Evolutionary conservation across 2,888 invertebrate species (phyloP).

Genomic region (Rhagium mordax): DNA sequence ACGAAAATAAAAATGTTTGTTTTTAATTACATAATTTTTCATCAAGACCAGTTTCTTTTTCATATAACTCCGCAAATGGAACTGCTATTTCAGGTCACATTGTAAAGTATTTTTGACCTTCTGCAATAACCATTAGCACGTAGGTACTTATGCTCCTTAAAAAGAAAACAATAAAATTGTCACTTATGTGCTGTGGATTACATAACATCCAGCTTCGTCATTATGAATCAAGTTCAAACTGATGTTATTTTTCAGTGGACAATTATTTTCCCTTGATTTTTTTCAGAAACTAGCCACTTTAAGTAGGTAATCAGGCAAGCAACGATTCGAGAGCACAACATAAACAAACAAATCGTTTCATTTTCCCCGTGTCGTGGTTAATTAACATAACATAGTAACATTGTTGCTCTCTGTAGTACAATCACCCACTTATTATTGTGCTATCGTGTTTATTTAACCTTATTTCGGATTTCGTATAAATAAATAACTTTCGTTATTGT

Average conservation of each 20-base stretch:
- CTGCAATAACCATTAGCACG: slow-evolving; percentile 4
- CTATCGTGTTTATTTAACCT: slow-evolving; percentile 14
- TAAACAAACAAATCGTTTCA: too few relatives aligned
- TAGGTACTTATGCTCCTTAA: slow-evolving; percentile 12
- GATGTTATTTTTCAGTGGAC: too few relatives aligned
- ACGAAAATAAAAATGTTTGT: too few relatives aligned
- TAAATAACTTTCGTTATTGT: slow-evolving; percentile 5
- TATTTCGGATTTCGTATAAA: background rate
- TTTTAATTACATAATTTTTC: too few relatives aligned
- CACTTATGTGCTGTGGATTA: background rate
- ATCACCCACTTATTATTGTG: background rate
- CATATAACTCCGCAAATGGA: background rate
- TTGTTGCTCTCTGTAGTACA: too few relatives aligned
- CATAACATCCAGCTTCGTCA: background rate
- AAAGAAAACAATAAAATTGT: background rate
- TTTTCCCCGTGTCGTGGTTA: too few relatives aligned
- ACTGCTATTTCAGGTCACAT: background rate
- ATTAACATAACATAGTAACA: too few relatives aligned
- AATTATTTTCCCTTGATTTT: too few relatives aligned
- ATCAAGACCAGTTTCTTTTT: background rate
- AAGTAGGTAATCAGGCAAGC: too few relatives aligned
- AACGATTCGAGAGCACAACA: too few relatives aligned
- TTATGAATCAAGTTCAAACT: background rate
- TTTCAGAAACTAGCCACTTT: too few relatives aligned
- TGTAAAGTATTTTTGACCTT: background rate